These are phyloP conservation scores for Eumaeus atala DNA, from an alignment of 1,140 invertebrate genomes.

Conservation along the genomic window DNA sequence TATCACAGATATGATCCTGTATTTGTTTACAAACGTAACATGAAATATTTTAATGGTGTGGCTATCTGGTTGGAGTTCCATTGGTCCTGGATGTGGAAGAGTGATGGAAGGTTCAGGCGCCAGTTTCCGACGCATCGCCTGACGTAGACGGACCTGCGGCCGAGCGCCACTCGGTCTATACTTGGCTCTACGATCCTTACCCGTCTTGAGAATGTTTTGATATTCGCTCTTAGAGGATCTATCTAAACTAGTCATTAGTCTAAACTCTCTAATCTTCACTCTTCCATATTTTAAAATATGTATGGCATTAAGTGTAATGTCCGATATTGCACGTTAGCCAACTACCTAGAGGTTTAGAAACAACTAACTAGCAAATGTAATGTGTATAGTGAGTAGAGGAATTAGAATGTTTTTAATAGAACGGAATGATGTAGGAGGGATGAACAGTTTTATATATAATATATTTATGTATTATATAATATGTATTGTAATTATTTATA, in stretches of 20 bases:
- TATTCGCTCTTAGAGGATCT: slow-evolving; percentile 32
- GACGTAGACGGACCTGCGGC: not conserved
- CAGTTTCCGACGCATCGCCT: not conserved
- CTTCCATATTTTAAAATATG: slow-evolving; percentile 68
- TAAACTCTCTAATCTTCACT: slow-evolving; percentile 64
- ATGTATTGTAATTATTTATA: slow-evolving; percentile 25
- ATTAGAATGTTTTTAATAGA: slow-evolving; percentile 31
- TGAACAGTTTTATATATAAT: slow-evolving; percentile 38
- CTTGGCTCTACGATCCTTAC: slow-evolving; percentile 21
- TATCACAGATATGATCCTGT: slow-evolving; percentile 22
- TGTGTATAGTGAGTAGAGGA: slow-evolving; percentile 47
- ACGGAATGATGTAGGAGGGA: slow-evolving; percentile 60
- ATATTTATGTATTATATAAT: slow-evolving; percentile 34
- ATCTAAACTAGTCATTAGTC: slow-evolving; percentile 38
- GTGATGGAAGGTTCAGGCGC: slow-evolving; percentile 37
- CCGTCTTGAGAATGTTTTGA: slow-evolving; percentile 37
- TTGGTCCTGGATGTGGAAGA: slow-evolving; percentile 69
- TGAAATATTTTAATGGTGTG: slow-evolving; percentile 42
- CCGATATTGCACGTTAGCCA: slow-evolving; percentile 61
- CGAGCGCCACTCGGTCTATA: not conserved
- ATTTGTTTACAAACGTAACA: slow-evolving; percentile 24
- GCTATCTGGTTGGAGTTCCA: slow-evolving; percentile 56
- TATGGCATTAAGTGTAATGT: slow-evolving; percentile 42
- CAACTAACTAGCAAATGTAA: slow-evolving; percentile 50
- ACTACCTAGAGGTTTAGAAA: slow-evolving; percentile 44